A percentile compares a stretch with the other conserved stretches of the same genome.
These are phyloP conservation scores for Scotopteryx bipunctaria DNA, from an alignment of 2,888 invertebrate genomes.

Conservation along the genomic window DNA sequence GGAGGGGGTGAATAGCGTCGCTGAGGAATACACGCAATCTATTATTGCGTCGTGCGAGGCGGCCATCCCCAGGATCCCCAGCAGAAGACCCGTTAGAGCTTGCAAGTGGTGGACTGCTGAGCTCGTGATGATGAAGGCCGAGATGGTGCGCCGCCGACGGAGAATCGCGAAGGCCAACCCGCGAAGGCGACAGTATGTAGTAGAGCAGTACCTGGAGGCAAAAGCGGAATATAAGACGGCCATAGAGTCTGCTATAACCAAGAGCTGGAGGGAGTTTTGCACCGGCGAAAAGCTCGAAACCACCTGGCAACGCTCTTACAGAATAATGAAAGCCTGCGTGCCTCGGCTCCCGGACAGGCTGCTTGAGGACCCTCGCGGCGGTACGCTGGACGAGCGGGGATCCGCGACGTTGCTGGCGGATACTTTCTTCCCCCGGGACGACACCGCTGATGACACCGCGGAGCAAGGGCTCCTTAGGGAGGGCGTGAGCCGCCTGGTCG, in stretches of 20 bases:
- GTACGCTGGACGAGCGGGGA: not conserved
- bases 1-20: not conserved
- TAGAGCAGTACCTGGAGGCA: not conserved
- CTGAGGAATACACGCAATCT: not conserved
- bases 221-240: not conserved
- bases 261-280: constrained; percentile 3
- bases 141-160: not conserved
- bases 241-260: not conserved
- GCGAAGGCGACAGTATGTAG: not conserved
- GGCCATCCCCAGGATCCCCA: not conserved
- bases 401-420: not conserved
- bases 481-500: not conserved
- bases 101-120: constrained; percentile 4
- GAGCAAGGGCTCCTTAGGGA: not conserved
- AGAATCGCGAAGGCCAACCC: not conserved
- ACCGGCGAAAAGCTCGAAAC: not conserved
- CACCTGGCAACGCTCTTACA: not conserved
- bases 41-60: not conserved
- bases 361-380: not conserved
- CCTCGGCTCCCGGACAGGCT: not conserved
- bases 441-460: not conserved
- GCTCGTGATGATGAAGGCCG: not conserved
- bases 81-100: not conserved
- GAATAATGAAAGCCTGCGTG: not conserved
- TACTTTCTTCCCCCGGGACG: not conserved